Conservation (phyloP, 2,113 vertebrate genomes). For the Monopterus albus region DNA sequence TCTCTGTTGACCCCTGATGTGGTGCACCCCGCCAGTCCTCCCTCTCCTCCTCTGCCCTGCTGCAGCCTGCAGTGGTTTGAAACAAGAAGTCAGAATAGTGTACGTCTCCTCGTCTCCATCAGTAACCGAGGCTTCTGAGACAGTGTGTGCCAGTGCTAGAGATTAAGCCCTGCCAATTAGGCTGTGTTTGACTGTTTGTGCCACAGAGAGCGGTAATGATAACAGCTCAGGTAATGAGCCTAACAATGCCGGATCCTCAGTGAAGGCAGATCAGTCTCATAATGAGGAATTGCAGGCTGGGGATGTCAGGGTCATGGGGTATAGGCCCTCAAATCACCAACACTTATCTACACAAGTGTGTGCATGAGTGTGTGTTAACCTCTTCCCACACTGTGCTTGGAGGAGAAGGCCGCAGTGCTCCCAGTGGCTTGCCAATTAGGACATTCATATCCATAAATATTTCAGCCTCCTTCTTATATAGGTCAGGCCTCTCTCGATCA, state of each 20-base stretch:
- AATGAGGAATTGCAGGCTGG: slow-evolving; percentile 11
- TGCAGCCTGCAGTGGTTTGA: slow-evolving; percentile 11
- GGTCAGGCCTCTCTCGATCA: slow-evolving; percentile 77
- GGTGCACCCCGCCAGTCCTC: background rate
- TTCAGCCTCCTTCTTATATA: slow-evolving; percentile 85
- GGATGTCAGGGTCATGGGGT: slow-evolving; percentile 14
- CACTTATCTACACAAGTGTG: too few species aligned
- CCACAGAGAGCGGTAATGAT: slow-evolving; percentile 47
- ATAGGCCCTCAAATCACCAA: too few species aligned
- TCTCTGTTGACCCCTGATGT: background rate
- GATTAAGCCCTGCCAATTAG: slow-evolving; percentile 69
- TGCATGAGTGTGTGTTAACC: slow-evolving; percentile 49
- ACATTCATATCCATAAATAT: slow-evolving; percentile 87
- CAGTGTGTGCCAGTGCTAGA: slow-evolving; percentile 44
- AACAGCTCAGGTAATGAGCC: slow-evolving; percentile 59
- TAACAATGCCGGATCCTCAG: slow-evolving; percentile 23
- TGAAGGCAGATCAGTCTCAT: slow-evolving; percentile 27
- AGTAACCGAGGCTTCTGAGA: slow-evolving; percentile 31
- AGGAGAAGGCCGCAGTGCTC: slow-evolving; percentile 72
- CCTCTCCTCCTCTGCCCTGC: background rate
- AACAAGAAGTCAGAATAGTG: slow-evolving; percentile 44
- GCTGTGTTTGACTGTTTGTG: slow-evolving; percentile 58
- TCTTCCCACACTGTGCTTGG: slow-evolving; percentile 73
- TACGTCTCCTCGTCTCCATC: slow-evolving; percentile 37
- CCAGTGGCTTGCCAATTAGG: slow-evolving; percentile 85